Evolutionary conservation across 1,140 invertebrate genomes (phyloP), one percentile per base, ranked within the genome.

Genomic region (Littorina saxatilis): DNA sequence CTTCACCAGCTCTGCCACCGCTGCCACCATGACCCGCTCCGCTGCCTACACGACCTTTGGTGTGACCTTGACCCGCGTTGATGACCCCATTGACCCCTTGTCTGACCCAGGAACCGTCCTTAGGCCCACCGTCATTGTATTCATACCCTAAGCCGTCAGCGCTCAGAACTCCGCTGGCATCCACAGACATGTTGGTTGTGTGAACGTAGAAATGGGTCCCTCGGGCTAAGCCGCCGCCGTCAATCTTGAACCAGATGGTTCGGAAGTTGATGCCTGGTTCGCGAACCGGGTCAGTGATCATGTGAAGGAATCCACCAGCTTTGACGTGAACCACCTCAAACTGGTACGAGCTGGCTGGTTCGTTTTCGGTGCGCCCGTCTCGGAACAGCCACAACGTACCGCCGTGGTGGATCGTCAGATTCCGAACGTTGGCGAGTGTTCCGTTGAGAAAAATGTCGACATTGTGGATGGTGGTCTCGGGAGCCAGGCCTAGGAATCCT

Each of bases 1-100:
- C 85, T 85, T 85, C 61, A 27, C 76, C 43, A 9, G 85, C 87
- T 74, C 85, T 80, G 37, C 87, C 88, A 40, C 88, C 88, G 77
- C 85, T 88, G 17, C 88, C 88, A 40, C 88, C 88, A 80, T 90
- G 88, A 35, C 88, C 88, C 23, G 83, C 88, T 72, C 88, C 88
- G 32, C 86, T 86, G 29, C 83, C 75, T 29, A 74, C 70, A 0
- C 70, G 75, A 27, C 72, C 66, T 2, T 82, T 78, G 20, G 83
- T 79, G n/a, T 79, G 68, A 43, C 88, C 88, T 15, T 61, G 83
- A 52, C 88, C 88, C 32, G 85, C 86, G 63, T 90, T 90, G 35
- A 90, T 86, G 1, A 84, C 63, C 15, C 88, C 88, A 79, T 88
- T 84, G n/a, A 84, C 43, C 2, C 88, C 88, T 50, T 27, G 43